Evolutionary conservation across 2,113 vertebrate genomes (phyloP), one percentile per base, ranked within the genome.

Genomic region (Brachyhypopomus occidentalis): DNA sequence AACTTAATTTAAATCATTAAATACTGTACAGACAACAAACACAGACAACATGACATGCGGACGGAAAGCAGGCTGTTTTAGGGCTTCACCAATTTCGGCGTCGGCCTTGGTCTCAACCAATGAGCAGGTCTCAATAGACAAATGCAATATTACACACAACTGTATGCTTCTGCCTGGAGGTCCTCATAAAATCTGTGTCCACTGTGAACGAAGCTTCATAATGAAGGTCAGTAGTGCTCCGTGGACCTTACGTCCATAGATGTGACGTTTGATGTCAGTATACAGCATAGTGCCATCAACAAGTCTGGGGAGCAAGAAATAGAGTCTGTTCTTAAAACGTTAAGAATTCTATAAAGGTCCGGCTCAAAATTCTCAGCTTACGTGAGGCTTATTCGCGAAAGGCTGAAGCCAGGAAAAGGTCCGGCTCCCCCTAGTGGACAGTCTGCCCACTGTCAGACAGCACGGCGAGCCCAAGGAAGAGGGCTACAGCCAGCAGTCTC

Each of bases 1-100:
- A 82, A 77, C 89, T 91, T 92, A 88, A 92, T 89, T 92, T 93
- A 91, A 92, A 92, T 91, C 86, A 88, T 94, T 93, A 93, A 94
- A 93, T 93, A 93, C 91, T 92, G 89, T 92, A 92, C 91, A 91
- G 84, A 86, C 83, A 84, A 91, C 85, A 84, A 85, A 75, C 78
- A 86, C 87, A 80, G 81, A 87, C 87, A 88, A 85, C 85, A 84
- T 87, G n/a, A 75, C 55, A 75, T 23, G 27, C 23, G 77, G 75
- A 84, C 19, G 22, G 71, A 64, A 71, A 41, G 38, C 34, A 62
- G 9, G 41, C 69, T 0, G 41, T 67, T 77, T 52, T 19, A 30
- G 20, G 30, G 23, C 60, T 79, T 41, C 22, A 5, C 30, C 58
- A 55, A 17, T 16, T 30, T 41, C 36, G n/a, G 48, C 4, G 2